Percentiles rank a stretch among this genome's conserved stretches.
Evolutionary conservation across 2,113 vertebrate species (phyloP).

Genomic region (Bucco capensis): DNA sequence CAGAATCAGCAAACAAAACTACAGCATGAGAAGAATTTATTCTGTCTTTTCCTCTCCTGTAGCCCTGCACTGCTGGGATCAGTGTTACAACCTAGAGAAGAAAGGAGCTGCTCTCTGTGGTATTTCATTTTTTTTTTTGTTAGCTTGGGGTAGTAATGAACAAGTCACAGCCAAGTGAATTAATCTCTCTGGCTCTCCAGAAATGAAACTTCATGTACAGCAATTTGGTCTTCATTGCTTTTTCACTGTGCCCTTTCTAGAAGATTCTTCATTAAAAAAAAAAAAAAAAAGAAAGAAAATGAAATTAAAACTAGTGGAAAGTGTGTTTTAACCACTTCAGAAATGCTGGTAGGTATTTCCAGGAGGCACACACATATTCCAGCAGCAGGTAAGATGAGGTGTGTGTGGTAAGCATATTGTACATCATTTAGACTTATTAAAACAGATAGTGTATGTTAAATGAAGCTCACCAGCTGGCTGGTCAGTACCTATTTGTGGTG

Average conservation of each 20-base stretch:
- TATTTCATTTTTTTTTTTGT: conserved; percentile 67
- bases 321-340: conserved; percentile 53
- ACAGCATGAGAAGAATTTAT: conserved; percentile 17
- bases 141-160: conserved; percentile 66
- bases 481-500: not conserved
- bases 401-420: not conserved
- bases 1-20: conserved; percentile 47
- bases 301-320: conserved; percentile 53
- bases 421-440: not conserved
- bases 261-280: conserved; percentile 63
- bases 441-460: not conserved
- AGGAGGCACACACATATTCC: not conserved
- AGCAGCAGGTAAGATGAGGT: not conserved
- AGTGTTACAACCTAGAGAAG: conserved; percentile 27
- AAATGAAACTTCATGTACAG: conserved; percentile 62
- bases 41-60: conserved; percentile 7
- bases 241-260: conserved; percentile 50
- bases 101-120: conserved; percentile 40
- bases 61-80: conserved; percentile 51
- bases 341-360: conserved; percentile 48
- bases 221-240: conserved; percentile 65
- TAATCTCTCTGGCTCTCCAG: conserved; percentile 67
- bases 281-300: conserved; percentile 60
- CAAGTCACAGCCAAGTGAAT: conserved; percentile 69
- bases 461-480: not conserved